Conservation (phyloP, 2,113 vertebrate species). For the Planiliza haematocheilus region DNA sequence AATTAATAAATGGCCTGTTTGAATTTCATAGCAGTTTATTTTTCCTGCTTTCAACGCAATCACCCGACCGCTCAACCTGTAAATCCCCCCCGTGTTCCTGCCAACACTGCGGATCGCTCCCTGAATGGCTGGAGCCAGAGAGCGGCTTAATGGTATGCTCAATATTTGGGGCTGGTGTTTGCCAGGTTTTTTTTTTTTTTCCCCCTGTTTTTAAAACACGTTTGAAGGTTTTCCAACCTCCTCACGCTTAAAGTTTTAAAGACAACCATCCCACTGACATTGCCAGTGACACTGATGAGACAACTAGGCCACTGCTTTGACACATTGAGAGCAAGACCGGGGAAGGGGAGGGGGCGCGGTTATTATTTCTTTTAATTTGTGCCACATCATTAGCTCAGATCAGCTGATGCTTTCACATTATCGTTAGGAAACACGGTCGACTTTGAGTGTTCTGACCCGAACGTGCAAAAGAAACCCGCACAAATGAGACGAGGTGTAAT, state of each 20-base stretch:
- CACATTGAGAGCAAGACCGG: constrained; percentile 75
- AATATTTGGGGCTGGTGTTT: constrained; percentile 35
- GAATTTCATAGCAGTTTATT: constrained; percentile 11
- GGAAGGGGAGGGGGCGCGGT: background rate
- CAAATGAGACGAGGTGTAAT: constrained; percentile 19
- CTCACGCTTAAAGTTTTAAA: constrained; percentile 15
- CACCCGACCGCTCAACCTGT: constrained; percentile 38
- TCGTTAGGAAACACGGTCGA: constrained; percentile 29
- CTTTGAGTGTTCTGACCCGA: constrained; percentile 52
- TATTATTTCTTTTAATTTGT: constrained; percentile 67
- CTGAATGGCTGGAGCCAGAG: constrained; percentile 18
- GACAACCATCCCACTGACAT: constrained; percentile 49
- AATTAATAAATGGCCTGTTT: background rate
- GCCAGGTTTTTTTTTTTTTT: constrained; percentile 12
- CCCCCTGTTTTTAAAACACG: constrained; percentile 8
- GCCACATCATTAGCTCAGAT: constrained; percentile 63
- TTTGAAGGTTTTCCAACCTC: constrained; percentile 10
- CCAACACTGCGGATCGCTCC: constrained; percentile 27
- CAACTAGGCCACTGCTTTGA: constrained; percentile 74
- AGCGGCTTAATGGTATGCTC: constrained; percentile 27
- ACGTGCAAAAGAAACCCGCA: constrained; percentile 12
- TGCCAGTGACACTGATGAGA: constrained; percentile 55
- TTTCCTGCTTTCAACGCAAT: constrained; percentile 16
- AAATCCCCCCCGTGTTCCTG: constrained; percentile 5
- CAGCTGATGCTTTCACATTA: constrained; percentile 23